Evolutionary conservation across 30 jellyfish, hydroid and myxozoan species (phyloP), one percentile per base, ranked within the genome.

Genomic region (Turritopsis dohrnii): DNA sequence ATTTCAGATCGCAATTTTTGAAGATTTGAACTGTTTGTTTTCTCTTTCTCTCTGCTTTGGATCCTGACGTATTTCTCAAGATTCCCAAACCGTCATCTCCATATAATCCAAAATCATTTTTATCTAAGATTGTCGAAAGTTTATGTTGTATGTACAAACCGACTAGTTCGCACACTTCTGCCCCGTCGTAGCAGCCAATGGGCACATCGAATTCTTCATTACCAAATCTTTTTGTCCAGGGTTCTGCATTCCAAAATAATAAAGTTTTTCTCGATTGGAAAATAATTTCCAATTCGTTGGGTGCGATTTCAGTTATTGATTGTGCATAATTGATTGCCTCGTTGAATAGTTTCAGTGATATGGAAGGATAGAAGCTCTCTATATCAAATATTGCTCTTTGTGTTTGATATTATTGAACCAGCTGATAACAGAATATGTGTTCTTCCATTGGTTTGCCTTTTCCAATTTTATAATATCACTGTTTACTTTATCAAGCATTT

Each of bases 401-500:
- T 54, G 17, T 17, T 54, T 17, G 17, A 54, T 54, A 16, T 54
- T 21, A 16, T 54, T 54, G 72, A 54, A 54, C 72, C 72, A 54
- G 21, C 21, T 54, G 17, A 54, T 21, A 54, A 54, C 72, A 17
- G 72, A 54, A 54, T 54, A 17, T 18, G 81, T 72, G 81, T 72
- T 25, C 23, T 72, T 72, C 81, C 81, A 72, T 72, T 72, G 81
- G 81, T 72, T 72, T 18, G 23, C 81, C 23, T 72, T 23, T 16
- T 18, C 23, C 17, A 16, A 18, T 72, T 72, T 28, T 16, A 72
- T 16, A n/a, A 72, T n/a, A 16, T 72, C 17, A 16, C 23, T 72
- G 81, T 25, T 72, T 16, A 72, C 73, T 52, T 71, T 76, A 66
- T 85, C 90, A n/a, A 85, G 30, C 20, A 60, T 28, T 16, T 29